Percentiles rank a stretch among this genome's conserved stretches.
Evolutionary conservation across 1,140 invertebrate species (phyloP).

Genomic region (Drosophila oshimai): DNA sequence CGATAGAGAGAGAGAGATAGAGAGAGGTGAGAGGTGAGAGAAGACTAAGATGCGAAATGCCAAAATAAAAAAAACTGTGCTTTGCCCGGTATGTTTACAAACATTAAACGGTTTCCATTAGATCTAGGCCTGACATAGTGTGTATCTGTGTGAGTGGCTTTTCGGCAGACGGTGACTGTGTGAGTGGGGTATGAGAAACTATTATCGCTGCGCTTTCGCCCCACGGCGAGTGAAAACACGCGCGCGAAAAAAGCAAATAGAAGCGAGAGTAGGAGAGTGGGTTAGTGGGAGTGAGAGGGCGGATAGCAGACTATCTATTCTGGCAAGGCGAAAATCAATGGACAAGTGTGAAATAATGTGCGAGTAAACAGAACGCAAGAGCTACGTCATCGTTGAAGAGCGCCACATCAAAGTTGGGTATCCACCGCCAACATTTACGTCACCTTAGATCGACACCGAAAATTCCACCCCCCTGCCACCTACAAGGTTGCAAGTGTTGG

Average conservation of each 20-base stretch:
- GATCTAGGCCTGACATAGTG: slow-evolving; percentile 21
- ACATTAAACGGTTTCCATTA: slow-evolving; percentile 51
- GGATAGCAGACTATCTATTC: slow-evolving; percentile 50
- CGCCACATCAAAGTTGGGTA: slow-evolving; percentile 12
- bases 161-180: too few relatives aligned
- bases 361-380: slow-evolving; percentile 65
- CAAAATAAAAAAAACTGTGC: slow-evolving; percentile 30
- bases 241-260: slow-evolving; percentile 73
- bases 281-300: background rate
- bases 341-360: slow-evolving; percentile 47
- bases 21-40: background rate
- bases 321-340: slow-evolving; percentile 64
- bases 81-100: slow-evolving; percentile 60
- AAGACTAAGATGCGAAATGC: slow-evolving; percentile 45
- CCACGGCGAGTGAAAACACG: slow-evolving; percentile 61
- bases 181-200: slow-evolving; percentile 3
- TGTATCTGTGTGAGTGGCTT: slow-evolving; percentile 1
- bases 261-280: background rate
- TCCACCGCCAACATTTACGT: slow-evolving; percentile 21
- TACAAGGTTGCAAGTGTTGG: slow-evolving; percentile 5
- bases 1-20: background rate
- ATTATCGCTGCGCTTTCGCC: slow-evolving; percentile 60
- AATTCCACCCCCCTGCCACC: background rate
- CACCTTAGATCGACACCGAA: slow-evolving; percentile 35
- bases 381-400: slow-evolving; percentile 54